Conservation (phyloP, 2,888 invertebrate species). For the Achlya flavicornis region DNA sequence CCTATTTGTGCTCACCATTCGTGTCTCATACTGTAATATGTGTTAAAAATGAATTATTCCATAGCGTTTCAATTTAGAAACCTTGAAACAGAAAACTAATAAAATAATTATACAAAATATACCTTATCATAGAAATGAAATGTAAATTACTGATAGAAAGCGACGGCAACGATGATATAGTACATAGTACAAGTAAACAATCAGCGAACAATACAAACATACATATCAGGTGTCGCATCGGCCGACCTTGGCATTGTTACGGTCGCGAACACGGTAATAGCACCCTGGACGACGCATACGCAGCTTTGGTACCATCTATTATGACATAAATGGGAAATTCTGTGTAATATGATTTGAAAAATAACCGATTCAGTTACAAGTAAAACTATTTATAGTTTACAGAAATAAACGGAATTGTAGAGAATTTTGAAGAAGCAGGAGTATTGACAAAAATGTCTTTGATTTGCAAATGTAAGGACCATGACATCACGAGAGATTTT, state of each 20-base stretch:
- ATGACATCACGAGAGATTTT: too few species aligned
- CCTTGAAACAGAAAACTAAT: too few species aligned
- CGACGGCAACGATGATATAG: conserved; percentile 3
- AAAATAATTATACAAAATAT: neutral
- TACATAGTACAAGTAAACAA: conserved; percentile 29
- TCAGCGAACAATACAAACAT: conserved; percentile 29
- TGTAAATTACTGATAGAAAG: neutral
- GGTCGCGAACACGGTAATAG: conserved; percentile 48
- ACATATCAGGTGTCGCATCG: conserved; percentile 37
- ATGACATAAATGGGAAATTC: neutral
- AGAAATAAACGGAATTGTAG: too few species aligned
- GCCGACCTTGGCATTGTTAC: conserved; percentile 55
- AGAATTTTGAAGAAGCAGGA: too few species aligned
- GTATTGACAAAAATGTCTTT: too few species aligned
- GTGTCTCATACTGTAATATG: too few species aligned
- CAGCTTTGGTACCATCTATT: conserved; percentile 13
- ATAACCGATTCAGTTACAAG: too few species aligned
- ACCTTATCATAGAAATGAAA: neutral
- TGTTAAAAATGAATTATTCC: too few species aligned
- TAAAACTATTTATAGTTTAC: neutral
- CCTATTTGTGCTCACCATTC: too few species aligned
- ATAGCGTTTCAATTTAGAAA: too few species aligned
- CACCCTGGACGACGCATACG: conserved; percentile 28
- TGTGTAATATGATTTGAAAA: neutral
- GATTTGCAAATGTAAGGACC: too few species aligned